Evolutionary conservation across 2,797 vertebrate genomes (phyloP).

Genomic region (Onychomys torridus): DNA sequence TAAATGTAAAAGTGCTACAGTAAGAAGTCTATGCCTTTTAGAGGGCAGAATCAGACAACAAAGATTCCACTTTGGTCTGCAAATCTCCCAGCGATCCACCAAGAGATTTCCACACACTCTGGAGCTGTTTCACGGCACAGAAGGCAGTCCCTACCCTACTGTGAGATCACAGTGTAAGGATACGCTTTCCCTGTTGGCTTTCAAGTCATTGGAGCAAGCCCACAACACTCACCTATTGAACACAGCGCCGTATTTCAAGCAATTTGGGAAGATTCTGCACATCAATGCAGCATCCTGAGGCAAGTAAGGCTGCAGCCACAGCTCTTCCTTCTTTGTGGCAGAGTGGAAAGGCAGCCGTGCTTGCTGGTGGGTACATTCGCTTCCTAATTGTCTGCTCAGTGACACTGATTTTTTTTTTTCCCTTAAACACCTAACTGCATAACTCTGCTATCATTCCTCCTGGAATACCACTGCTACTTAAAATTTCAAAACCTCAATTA

Average conservation of each 20-base stretch:
- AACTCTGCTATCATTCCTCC: constrained; percentile 74
- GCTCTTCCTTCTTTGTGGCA: neutral
- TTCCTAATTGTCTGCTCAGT: constrained; percentile 72
- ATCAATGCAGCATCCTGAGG: neutral
- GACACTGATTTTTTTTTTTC: constrained; percentile 49
- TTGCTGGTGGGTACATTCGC: neutral
- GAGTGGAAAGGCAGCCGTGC: neutral
- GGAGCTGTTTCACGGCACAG: neutral
- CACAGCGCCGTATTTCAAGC: neutral
- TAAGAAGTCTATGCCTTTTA: neutral
- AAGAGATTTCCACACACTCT: neutral
- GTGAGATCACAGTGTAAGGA: neutral
- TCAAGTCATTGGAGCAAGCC: neutral
- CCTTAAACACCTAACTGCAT: constrained; percentile 69
- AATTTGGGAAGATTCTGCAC: neutral
- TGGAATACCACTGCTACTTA: constrained; percentile 75
- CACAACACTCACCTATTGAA: neutral
- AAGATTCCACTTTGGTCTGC: neutral
- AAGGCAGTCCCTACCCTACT: neutral
- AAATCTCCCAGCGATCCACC: neutral
- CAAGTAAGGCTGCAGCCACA: neutral
- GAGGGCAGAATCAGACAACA: neutral
- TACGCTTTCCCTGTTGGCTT: neutral
- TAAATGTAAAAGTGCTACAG: neutral
- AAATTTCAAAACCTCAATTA: constrained; percentile 83